Evolutionary conservation across 2,888 invertebrate species (phyloP), one percentile per base, ranked within the genome.

Genomic region (Pachliopta kotzebuea): DNA sequence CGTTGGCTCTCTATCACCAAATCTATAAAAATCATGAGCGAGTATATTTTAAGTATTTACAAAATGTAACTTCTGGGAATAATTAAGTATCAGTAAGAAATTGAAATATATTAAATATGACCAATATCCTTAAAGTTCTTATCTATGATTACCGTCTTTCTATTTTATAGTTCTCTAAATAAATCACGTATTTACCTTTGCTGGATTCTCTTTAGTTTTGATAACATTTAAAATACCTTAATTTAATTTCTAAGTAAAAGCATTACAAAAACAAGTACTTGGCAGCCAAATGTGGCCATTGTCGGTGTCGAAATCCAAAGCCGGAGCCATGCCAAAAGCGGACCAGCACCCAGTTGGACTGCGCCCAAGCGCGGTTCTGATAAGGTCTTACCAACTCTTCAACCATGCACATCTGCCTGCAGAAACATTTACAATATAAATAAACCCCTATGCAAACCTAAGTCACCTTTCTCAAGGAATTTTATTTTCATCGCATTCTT

Each of bases 261-360:
- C 31, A 42, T 20, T 17, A 61, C 29, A n/a, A 50, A 52, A 4
- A 37, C 8, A 42, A 17, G 60, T 31, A 93, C 93, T 77, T 93
- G 78, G 92, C 92, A 79, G 79, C 94, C 67, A 84, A 82, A 80
- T 74, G 94, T 67, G 84, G 93, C 93, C 76, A 93, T 79, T 77
- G 93, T 66, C 87, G 72, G 58, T 94, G 93, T 17, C 95, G 93
- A 82, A 95, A 96, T 0, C 95, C 96, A 80, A 95, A 96, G 0
- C 96, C 97, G 69, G 95, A 92, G 0, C 97, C 97, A 76, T 96
- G 95, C 97, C 97, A 97, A 77, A 97, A 95, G 60, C 96, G 87
- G 21, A 96, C 94, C 50, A 97, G 87, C 68, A 97, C 94, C 96
- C 96, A 97, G 86, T 97, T 97, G 59, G 95, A 96, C 76, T 96